Percentiles rank a stretch among this genome's conserved stretches.
These are phyloP conservation scores for Bombus superbus DNA, from an alignment of 1,140 invertebrate genomes.

Conservation along the genomic window DNA sequence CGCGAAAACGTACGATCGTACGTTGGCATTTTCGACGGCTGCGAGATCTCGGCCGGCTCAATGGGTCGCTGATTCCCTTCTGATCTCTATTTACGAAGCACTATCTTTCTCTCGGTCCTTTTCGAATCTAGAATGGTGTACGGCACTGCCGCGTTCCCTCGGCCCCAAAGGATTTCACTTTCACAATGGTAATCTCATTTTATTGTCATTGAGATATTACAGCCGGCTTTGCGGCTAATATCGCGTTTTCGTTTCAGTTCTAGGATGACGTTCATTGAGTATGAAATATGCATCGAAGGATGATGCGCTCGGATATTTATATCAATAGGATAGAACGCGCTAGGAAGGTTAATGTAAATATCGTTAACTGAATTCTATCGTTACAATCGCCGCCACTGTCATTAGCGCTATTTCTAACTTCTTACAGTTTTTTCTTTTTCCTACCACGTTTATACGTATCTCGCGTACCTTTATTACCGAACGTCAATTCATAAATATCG, in stretches of 20 bases:
- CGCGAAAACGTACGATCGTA: slow-evolving; percentile 55
- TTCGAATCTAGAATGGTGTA: slow-evolving; percentile 3
- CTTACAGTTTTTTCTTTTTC: background rate
- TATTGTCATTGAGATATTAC: background rate
- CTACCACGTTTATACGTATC: background rate
- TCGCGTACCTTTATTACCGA: background rate
- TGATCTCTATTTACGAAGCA: slow-evolving; percentile 72
- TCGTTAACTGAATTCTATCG: no score
- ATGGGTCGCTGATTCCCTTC: slow-evolving; percentile 64
- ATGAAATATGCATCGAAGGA: background rate
- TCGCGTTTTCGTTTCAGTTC: background rate
- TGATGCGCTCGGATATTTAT: background rate
- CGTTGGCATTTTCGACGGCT: slow-evolving; percentile 58
- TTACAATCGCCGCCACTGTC: background rate
- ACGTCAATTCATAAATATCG: background rate
- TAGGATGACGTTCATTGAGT: background rate
- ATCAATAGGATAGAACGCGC: background rate
- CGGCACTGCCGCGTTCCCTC: background rate
- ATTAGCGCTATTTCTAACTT: background rate
- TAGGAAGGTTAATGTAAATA: no score
- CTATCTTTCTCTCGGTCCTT: slow-evolving; percentile 26
- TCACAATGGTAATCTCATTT: slow-evolving; percentile 7
- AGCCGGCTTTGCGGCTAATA: background rate
- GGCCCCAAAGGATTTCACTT: background rate
- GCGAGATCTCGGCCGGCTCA: slow-evolving; percentile 46